phyloP scores from a whole-genome alignment of 2,888 invertebrate species.

The Plagiodera versicolora region DNA sequence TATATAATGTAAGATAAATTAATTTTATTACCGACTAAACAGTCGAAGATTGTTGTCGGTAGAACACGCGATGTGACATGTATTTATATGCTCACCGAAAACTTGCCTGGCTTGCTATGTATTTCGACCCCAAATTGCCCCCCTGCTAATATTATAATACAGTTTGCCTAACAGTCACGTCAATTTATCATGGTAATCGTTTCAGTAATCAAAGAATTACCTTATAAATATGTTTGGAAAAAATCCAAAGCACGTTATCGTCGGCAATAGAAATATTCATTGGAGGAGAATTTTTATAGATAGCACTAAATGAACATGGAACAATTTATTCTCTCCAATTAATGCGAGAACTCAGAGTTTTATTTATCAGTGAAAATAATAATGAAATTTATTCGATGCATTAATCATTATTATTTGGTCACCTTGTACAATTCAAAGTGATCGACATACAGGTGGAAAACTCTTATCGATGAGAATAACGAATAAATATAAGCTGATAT shows the following conservation, averaged over 20 bases:
- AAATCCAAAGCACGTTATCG: neutral
- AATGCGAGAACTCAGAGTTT: too few relatives aligned
- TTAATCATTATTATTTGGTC: too few relatives aligned
- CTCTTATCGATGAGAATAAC: too few relatives aligned
- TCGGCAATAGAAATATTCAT: neutral
- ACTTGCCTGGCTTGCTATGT: constrained; percentile 15
- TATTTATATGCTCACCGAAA: constrained; percentile 34
- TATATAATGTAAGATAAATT: constrained; percentile 54
- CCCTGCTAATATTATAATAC: constrained; percentile 1
- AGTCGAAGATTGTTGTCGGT: constrained; percentile 55
- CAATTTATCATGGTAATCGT: neutral
- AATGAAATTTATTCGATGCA: too few relatives aligned
- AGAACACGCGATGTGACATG: constrained; percentile 54
- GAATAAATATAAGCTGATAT: too few relatives aligned
- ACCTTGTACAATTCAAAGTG: too few relatives aligned
- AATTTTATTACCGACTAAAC: constrained; percentile 58
- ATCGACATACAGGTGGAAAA: too few relatives aligned
- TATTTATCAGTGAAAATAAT: too few relatives aligned
- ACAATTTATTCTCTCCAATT: too few relatives aligned
- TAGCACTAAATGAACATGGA: too few relatives aligned
- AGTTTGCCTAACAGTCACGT: constrained; percentile 1
- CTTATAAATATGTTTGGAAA: neutral
- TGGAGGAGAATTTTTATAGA: too few relatives aligned
- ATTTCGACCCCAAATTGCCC: constrained; percentile 1
- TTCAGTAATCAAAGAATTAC: neutral